Conservation (phyloP, 2,113 vertebrate species). For the Triplophysa rosa region DNA sequence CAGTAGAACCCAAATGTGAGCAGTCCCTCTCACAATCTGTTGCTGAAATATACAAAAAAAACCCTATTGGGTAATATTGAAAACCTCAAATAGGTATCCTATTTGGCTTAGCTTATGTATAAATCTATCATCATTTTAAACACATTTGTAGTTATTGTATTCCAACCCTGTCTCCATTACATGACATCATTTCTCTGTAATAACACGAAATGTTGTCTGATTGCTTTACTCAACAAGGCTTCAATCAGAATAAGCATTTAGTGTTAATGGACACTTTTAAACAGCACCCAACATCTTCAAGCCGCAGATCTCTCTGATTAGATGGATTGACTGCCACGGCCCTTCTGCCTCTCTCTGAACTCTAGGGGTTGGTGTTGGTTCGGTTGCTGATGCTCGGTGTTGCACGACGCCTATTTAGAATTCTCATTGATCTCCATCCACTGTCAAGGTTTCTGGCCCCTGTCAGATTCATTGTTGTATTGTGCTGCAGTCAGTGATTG, state of each 20-base stretch:
- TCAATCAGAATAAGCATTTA: constrained; percentile 3
- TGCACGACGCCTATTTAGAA: constrained; percentile 39
- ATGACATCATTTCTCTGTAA: not conserved
- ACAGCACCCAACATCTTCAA: not conserved
- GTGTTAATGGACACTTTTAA: constrained; percentile 22
- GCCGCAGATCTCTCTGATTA: constrained; percentile 14
- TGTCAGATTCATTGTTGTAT: constrained; percentile 41
- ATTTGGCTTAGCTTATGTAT: not conserved
- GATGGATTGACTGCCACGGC: not conserved
- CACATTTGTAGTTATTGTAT: not conserved
- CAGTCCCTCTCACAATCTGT: no score
- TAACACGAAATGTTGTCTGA: not conserved
- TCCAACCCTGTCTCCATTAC: not conserved
- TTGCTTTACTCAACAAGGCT: constrained; percentile 5
- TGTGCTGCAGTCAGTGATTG: constrained; percentile 27
- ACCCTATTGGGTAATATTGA: not conserved
- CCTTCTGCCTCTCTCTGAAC: constrained; percentile 29
- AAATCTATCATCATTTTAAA: not conserved
- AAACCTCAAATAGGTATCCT: not conserved
- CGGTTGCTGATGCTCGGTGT: constrained; percentile 32
- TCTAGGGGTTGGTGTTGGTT: constrained; percentile 12
- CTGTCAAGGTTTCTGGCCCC: constrained; percentile 37
- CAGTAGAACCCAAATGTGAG: no score
- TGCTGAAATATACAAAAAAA: not conserved
- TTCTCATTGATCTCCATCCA: constrained; percentile 51